These are phyloP conservation scores for Onychomys torridus DNA, from an alignment of 2,797 vertebrate genomes.

Conservation along the genomic window DNA sequence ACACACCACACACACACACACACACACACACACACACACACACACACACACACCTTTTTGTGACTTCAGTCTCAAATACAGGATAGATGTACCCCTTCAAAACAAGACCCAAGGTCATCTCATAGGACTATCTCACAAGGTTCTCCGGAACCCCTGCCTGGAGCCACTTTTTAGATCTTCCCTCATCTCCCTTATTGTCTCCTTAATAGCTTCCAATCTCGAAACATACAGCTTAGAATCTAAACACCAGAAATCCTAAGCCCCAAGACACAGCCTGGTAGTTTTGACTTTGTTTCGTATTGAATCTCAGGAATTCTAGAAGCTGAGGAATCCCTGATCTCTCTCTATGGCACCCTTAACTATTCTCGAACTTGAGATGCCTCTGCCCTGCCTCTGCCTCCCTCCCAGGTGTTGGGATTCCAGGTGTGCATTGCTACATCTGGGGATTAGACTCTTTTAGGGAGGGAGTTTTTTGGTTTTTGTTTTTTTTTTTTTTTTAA, in stretches of 20 bases:
- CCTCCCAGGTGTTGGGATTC: not conserved
- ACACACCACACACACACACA: not conserved
- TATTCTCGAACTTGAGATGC: not conserved
- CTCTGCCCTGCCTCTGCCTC: not conserved
- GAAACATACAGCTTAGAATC: not conserved
- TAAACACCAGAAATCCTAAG: not conserved
- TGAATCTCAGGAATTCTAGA: not conserved
- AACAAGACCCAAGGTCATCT: not conserved
- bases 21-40: not conserved
- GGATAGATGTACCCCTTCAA: not conserved
- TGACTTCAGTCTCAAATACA: not conserved
- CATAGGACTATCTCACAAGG: too few relatives aligned
- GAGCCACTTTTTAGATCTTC: not conserved
- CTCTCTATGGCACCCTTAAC: not conserved
- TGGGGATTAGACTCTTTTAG: not conserved
- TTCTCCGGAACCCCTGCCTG: not conserved
- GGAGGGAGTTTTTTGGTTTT: too few relatives aligned
- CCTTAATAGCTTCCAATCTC: not conserved
- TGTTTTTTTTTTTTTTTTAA: too few relatives aligned
- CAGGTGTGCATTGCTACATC: not conserved
- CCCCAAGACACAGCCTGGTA: too few relatives aligned
- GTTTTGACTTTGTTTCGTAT: not conserved
- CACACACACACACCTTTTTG: not conserved
- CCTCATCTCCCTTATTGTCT: not conserved
- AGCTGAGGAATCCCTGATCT: not conserved